Conservation (phyloP, 2,888 invertebrate genomes). For the Mimumesa dahlbomi region DNA sequence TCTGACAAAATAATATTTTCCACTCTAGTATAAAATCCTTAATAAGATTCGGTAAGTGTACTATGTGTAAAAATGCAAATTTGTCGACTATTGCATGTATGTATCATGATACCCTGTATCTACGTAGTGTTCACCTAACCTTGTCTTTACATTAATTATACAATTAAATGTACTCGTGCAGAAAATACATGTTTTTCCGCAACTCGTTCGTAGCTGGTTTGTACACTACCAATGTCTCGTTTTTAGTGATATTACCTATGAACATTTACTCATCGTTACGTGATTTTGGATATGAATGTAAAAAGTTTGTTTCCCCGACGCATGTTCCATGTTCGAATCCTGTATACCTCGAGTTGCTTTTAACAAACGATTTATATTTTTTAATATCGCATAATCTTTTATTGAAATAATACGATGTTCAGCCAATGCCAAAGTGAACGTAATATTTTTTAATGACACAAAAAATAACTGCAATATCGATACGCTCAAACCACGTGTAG, state of each 20-base stretch:
- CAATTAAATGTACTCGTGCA: not conserved
- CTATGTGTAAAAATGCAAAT: not conserved
- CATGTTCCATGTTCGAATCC: constrained; percentile 52
- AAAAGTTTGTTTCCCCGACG: not conserved
- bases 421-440: constrained; percentile 4
- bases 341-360: constrained; percentile 12
- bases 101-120: not conserved
- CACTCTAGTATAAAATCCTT: not conserved
- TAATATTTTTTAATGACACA: constrained; percentile 1
- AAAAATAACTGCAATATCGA: not conserved
- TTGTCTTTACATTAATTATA: constrained; percentile 27
- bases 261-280: not conserved
- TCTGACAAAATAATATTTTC: constrained; percentile 22
- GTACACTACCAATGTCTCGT: not conserved
- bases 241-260: not conserved
- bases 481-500: not conserved
- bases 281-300: constrained; percentile 3
- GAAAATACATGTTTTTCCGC: not conserved
- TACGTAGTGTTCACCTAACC: constrained; percentile 28
- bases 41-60: constrained; percentile 15
- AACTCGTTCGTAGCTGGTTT: not conserved
- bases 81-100: not conserved
- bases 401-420: not conserved
- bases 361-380: constrained; percentile 6
- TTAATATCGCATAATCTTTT: not conserved